phyloP scores from a whole-genome alignment of 2,888 invertebrate species.

The Unio pictorum region DNA sequence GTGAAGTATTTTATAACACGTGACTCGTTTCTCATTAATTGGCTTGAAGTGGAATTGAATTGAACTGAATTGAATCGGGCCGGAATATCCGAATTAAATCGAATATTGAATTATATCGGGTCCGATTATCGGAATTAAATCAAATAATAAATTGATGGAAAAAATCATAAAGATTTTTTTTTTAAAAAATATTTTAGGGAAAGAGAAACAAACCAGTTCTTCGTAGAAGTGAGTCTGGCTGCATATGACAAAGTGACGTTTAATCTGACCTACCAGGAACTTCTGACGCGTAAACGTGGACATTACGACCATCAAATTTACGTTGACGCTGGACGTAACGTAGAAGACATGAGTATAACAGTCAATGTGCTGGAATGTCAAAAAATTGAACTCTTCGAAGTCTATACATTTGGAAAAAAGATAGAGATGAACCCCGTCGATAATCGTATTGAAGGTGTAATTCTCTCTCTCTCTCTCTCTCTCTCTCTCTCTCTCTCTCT shows the following conservation, averaged over 20 bases:
- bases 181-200: slow-evolving; percentile 5
- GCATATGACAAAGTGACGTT: slow-evolving; percentile 77
- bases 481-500: too few relatives aligned
- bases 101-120: too few relatives aligned
- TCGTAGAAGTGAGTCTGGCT: slow-evolving; percentile 79
- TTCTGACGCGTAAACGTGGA: slow-evolving; percentile 78
- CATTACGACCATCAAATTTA: slow-evolving; percentile 80
- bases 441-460: too few relatives aligned
- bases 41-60: too few relatives aligned
- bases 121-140: too few relatives aligned
- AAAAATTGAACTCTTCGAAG: slow-evolving; percentile 76
- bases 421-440: background rate
- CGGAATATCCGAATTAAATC: too few relatives aligned
- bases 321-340: slow-evolving; percentile 78
- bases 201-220: slow-evolving; percentile 81
- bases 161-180: background rate
- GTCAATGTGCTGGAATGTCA: slow-evolving; percentile 78
- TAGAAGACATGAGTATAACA: slow-evolving; percentile 77
- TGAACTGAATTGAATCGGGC: too few relatives aligned
- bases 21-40: too few relatives aligned
- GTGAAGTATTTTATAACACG: too few relatives aligned
- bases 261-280: slow-evolving; percentile 81
- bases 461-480: too few relatives aligned
- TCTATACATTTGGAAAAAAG: slow-evolving; percentile 76
- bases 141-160: too few relatives aligned